A percentile compares a stretch with the other conserved stretches of the same genome.
phyloP scores from a whole-genome alignment of 2,797 vertebrate species.

The Xenentodon cancila region DNA sequence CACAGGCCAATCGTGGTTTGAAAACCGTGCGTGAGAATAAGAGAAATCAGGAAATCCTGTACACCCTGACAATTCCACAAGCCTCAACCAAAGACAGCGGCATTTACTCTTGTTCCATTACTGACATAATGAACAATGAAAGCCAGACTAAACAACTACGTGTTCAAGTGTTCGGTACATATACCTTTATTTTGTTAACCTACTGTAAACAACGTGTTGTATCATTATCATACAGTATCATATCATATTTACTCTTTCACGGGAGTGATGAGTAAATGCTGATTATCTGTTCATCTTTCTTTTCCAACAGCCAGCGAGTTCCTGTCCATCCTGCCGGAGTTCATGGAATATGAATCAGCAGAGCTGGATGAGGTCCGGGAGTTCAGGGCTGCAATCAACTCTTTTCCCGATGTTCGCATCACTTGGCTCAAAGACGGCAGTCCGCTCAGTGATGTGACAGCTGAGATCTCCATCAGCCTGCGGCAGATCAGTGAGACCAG shows the following conservation, averaged over 20 bases:
- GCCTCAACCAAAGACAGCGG: conserved; percentile 93
- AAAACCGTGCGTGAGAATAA: conserved; percentile 80
- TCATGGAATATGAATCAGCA: conserved; percentile 84
- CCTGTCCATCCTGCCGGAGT: conserved; percentile 83
- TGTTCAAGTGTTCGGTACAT: conserved; percentile 90
- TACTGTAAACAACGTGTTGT: neutral
- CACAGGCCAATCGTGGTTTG: conserved; percentile 71
- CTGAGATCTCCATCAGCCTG: conserved; percentile 89
- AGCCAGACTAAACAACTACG: conserved; percentile 87
- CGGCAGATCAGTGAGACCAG: conserved; percentile 86
- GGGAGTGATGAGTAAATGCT: neutral
- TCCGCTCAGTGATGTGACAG: conserved; percentile 87
- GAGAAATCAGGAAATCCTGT: conserved; percentile 79
- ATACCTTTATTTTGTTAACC: neutral
- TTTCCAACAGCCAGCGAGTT: conserved; percentile 87
- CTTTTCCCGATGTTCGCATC: conserved; percentile 87
- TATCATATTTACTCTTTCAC: neutral
- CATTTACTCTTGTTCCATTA: conserved; percentile 92
- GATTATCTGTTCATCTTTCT: neutral
- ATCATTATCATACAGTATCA: neutral
- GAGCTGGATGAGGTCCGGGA: conserved; percentile 92
- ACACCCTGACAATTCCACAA: conserved; percentile 89
- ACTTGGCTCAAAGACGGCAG: conserved; percentile 93
- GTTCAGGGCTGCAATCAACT: conserved; percentile 86
- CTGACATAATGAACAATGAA: conserved; percentile 87